Conservation (phyloP, 2,797 vertebrate genomes). For the Thunnus albacares region DNA sequence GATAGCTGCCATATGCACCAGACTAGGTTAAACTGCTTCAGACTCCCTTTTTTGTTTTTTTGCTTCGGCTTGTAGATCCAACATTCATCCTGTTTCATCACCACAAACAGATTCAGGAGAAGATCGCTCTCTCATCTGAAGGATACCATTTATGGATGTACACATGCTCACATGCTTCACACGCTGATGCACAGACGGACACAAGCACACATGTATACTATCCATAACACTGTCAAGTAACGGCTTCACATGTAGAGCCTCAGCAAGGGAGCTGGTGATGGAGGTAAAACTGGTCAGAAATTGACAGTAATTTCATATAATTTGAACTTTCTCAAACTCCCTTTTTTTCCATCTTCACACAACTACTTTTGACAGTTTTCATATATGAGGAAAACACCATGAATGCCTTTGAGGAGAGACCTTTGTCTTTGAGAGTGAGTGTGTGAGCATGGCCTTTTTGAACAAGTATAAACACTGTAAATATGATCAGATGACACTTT, state of each 20-base stretch:
- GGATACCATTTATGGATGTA: slow-evolving; percentile 17
- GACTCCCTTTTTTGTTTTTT: slow-evolving; percentile 11
- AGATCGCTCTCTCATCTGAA: slow-evolving; percentile 3
- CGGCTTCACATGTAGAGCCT: neutral
- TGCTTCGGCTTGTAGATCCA: slow-evolving; percentile 17
- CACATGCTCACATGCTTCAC: neutral
- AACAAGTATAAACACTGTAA: neutral
- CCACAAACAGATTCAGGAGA: slow-evolving; percentile 21
- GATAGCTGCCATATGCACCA: slow-evolving; percentile 84
- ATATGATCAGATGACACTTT: neutral
- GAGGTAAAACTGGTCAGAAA: neutral
- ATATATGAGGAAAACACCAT: neutral
- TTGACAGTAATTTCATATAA: slow-evolving; percentile 14
- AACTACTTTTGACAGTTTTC: no score
- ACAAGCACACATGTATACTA: neutral
- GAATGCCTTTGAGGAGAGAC: neutral
- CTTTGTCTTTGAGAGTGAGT: no score
- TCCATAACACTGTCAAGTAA: neutral
- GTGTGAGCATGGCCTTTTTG: neutral
- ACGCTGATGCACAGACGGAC: neutral
- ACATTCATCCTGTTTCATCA: slow-evolving; percentile 34
- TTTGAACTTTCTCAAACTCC: neutral
- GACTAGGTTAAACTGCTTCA: slow-evolving; percentile 54
- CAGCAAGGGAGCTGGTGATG: neutral
- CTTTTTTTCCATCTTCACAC: no score